A percentile compares a stretch with the other conserved stretches of the same genome.
Evolutionary conservation across 2,888 invertebrate genomes (phyloP).

Genomic region (Eupithecia vulgata): DNA sequence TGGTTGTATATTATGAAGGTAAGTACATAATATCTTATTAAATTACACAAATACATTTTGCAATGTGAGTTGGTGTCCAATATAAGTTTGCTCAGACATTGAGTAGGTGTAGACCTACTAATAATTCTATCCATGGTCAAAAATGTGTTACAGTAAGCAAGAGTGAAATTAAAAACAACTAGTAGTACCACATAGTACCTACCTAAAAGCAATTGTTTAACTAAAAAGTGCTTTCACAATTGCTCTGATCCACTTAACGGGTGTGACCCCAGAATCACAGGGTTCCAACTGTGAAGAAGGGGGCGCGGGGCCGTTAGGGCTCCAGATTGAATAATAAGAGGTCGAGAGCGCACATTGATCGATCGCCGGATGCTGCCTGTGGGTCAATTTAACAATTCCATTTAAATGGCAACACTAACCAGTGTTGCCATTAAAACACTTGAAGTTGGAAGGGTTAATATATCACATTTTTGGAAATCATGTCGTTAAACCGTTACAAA

Average conservation of each 20-base stretch:
- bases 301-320: constrained; percentile 45
- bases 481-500: not conserved
- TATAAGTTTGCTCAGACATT: not conserved
- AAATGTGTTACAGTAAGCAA: not conserved
- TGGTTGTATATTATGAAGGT: no score
- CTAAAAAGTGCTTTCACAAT: constrained; percentile 40
- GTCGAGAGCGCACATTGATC: constrained; percentile 69
- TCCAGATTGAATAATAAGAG: constrained; percentile 65
- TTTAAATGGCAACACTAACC: constrained; percentile 47
- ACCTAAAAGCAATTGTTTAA: constrained; percentile 4
- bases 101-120: no score
- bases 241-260: constrained; percentile 50
- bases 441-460: not conserved
- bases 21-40: no score
- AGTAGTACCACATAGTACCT: no score
- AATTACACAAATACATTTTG: no score
- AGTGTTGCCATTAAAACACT: no score
- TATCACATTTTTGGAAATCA: not conserved
- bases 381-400: constrained; percentile 54
- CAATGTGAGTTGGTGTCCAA: no score
- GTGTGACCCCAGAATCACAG: constrained; percentile 55
- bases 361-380: constrained; percentile 68
- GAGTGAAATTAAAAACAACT: not conserved
- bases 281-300: constrained; percentile 43
- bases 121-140: not conserved